A percentile compares a stretch with the other conserved stretches of the same genome.
These are phyloP conservation scores for Ctenomys sociabilis DNA, from an alignment of 2,113 vertebrate genomes.

Conservation along the genomic window DNA sequence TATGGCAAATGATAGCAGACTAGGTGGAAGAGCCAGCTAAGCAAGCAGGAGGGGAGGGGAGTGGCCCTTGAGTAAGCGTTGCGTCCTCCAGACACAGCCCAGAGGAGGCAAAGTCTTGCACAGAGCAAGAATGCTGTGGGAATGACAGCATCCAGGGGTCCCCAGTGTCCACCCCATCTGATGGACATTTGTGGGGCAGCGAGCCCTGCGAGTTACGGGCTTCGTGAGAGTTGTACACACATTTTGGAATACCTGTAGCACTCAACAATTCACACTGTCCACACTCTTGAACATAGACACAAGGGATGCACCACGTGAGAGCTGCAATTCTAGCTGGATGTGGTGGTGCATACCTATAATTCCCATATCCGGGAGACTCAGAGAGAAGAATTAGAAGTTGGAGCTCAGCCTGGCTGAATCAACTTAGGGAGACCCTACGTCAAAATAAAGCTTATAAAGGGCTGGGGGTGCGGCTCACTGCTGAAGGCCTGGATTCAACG, in stretches of 20 bases:
- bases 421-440: background rate
- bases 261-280: background rate
- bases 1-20: too few relatives aligned
- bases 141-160: background rate
- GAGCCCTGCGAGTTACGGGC: background rate
- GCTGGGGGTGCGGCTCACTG: too few relatives aligned
- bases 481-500: background rate
- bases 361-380: too few relatives aligned
- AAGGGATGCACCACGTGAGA: too few relatives aligned
- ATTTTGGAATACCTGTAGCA: background rate
- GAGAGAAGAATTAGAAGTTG: background rate
- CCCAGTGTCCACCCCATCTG: background rate
- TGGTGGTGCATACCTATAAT: too few relatives aligned
- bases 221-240: too few relatives aligned
- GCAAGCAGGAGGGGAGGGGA: background rate
- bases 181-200: background rate
- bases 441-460: background rate
- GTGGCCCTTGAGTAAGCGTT: background rate
- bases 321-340: background rate
- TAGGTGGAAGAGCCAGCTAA: background rate
- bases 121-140: background rate
- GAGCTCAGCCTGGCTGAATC: background rate
- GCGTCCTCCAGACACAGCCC: background rate
- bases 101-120: background rate
- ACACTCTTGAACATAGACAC: background rate